Evolutionary conservation across 2,888 invertebrate species (phyloP).

Genomic region (Tetrapedia diversipes): DNA sequence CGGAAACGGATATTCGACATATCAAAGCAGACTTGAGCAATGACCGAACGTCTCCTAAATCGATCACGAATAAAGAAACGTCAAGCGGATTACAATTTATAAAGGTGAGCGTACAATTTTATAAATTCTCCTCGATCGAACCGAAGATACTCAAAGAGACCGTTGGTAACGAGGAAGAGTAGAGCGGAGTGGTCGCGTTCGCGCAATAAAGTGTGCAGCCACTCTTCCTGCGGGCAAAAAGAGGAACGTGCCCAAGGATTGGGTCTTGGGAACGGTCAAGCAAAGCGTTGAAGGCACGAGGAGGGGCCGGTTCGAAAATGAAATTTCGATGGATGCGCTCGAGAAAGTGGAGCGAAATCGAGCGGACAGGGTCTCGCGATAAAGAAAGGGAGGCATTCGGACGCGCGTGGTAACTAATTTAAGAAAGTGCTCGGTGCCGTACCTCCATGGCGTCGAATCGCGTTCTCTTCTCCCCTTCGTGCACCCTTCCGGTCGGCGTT

Average conservation of each 20-base stretch:
- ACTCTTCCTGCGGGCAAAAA: too few relatives aligned
- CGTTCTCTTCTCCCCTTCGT: conserved; percentile 34
- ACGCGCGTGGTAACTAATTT: conserved; percentile 65
- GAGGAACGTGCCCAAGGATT: too few relatives aligned
- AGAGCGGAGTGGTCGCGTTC: not conserved
- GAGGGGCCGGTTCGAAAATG: not conserved
- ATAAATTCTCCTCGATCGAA: too few relatives aligned
- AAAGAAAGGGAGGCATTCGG: conserved; percentile 41
- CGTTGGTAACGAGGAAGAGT: not conserved
- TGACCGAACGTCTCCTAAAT: too few relatives aligned
- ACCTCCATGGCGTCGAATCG: conserved; percentile 62
- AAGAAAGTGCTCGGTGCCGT: conserved; percentile 66
- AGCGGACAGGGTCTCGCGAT: conserved; percentile 28
- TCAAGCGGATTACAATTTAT: too few relatives aligned
- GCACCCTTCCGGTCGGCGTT: conserved; percentile 52
- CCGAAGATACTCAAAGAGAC: not conserved
- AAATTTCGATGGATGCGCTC: conserved; percentile 35
- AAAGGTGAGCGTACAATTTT: too few relatives aligned
- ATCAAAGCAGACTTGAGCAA: too few relatives aligned
- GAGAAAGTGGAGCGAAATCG: not conserved
- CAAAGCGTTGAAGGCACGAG: not conserved
- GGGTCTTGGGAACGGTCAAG: too few relatives aligned
- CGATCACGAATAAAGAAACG: too few relatives aligned
- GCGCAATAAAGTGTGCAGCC: not conserved
- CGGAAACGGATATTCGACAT: too few relatives aligned